These are phyloP conservation scores for Drosophila dunni DNA, from an alignment of 1,140 invertebrate species.

Conservation along the genomic window DNA sequence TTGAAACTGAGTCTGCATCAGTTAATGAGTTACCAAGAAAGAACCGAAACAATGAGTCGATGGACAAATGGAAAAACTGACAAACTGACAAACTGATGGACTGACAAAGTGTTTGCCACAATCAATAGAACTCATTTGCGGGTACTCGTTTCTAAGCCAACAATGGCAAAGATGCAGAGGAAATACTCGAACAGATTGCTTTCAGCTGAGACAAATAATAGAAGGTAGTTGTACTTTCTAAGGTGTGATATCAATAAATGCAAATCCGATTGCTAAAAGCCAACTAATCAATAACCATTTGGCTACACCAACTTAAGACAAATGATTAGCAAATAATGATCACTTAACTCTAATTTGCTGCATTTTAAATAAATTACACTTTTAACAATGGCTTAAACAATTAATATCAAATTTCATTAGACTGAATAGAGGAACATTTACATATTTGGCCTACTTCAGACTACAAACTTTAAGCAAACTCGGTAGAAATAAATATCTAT, in stretches of 20 bases:
- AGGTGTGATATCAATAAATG: conserved; percentile 30
- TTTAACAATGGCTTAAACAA: neutral
- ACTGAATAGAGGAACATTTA: conserved; percentile 6
- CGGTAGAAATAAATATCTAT: conserved; percentile 34
- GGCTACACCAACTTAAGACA: neutral
- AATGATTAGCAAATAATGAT: neutral
- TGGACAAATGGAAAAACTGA: neutral
- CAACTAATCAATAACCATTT: conserved; percentile 2
- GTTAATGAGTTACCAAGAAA: conserved; percentile 15
- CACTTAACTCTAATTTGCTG: neutral
- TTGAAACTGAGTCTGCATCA: conserved; percentile 5
- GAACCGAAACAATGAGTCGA: conserved; percentile 1
- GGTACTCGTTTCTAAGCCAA: conserved; percentile 84
- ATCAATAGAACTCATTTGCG: conserved; percentile 32
- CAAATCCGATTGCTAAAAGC: conserved; percentile 20
- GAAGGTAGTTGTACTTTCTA: conserved; percentile 41
- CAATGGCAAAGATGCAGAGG: conserved; percentile 84
- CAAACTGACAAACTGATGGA: neutral
- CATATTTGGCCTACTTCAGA: conserved; percentile 12
- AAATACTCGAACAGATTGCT: conserved; percentile 83
- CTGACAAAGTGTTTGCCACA: conserved; percentile 45
- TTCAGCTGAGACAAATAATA: conserved; percentile 11
- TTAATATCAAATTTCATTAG: conserved; percentile 35
- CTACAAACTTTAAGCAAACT: conserved; percentile 13
- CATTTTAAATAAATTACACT: conserved; percentile 11